Conservation (phyloP, 2,888 invertebrate species). For the Epiblema foenella region DNA sequence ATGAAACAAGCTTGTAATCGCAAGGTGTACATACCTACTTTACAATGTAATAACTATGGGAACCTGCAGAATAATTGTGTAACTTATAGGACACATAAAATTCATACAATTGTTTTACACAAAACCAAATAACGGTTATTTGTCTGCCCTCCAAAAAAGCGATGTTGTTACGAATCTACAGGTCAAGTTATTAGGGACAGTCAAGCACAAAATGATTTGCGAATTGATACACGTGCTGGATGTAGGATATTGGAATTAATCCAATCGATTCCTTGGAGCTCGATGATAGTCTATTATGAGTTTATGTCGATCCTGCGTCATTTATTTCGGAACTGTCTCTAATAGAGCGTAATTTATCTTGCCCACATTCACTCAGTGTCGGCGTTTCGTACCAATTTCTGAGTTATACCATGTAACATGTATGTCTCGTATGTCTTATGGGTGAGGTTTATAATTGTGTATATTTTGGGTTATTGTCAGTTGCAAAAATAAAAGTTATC, state of each 20-base stretch:
- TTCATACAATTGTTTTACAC: no score
- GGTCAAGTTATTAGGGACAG: constrained; percentile 4
- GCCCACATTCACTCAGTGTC: not conserved
- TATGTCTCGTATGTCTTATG: not conserved
- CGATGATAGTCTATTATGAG: not conserved
- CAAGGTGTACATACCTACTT: no score
- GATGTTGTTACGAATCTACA: constrained; percentile 1
- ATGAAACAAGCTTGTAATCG: no score
- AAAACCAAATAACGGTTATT: not conserved
- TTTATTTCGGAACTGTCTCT: constrained; percentile 4
- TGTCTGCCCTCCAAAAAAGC: not conserved
- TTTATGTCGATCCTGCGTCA: constrained; percentile 8
- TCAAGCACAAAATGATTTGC: not conserved
- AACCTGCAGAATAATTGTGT: no score
- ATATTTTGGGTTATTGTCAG: not conserved
- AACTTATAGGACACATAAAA: not conserved
- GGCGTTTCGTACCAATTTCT: not conserved
- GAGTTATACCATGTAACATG: not conserved
- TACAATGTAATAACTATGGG: no score
- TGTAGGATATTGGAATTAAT: not conserved
- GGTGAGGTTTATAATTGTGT: not conserved
- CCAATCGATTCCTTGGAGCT: constrained; percentile 6
- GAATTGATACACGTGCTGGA: not conserved
- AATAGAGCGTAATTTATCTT: constrained; percentile 23
- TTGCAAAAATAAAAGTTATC: no score